Evolutionary conservation across 1,140 invertebrate genomes (phyloP), one percentile per base, ranked within the genome.

Genomic region (Thaumatotibia leucotreta): DNA sequence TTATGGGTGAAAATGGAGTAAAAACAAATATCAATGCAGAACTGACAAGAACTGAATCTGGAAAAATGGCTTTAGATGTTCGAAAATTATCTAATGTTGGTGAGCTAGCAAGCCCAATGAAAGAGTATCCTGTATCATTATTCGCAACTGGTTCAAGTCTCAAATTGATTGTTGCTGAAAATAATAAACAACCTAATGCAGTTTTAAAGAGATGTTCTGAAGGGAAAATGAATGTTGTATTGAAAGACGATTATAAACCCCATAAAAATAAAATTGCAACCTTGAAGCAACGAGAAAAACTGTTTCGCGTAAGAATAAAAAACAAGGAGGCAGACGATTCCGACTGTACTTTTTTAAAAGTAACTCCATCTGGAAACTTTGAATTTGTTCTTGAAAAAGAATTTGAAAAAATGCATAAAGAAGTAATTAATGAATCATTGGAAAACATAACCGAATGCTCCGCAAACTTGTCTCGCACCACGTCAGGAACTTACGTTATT

Each of bases 381-480:
- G 52, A 75, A 54, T 66, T 86, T 33, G 58, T 84, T 24, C 64
- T 86, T 24, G 80, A 89, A 58, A 84, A 83, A 72, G 85, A 88
- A 74, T 86, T 75, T 69, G 80, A 88, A 76, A 84, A 70, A 62
- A 31, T 31, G 11, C 74, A 73, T 17, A 79, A 63, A 22, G 22
- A 79, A 69, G 70, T 65, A 11, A 66, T 87, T 10, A 74, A 73
- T 29, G 63, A 77, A 22, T 32, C 66, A 54, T 52, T 82, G 24
- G 66, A 62, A 4, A 61, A 76, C 8, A 64, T 79, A 20, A 67
- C 62, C n/a, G 49, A 70, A 31, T 61, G 72, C 63, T 70, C 64
- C 35, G 66, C 79, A 5, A 61, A 74, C 45, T 70, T 86, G n/a
- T 62, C 32, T 11, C 74, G 68, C 67, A 77, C 70, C 27, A 5